These are phyloP conservation scores for Deroplatys truncata DNA, from an alignment of 2,888 invertebrate genomes.

Conservation along the genomic window DNA sequence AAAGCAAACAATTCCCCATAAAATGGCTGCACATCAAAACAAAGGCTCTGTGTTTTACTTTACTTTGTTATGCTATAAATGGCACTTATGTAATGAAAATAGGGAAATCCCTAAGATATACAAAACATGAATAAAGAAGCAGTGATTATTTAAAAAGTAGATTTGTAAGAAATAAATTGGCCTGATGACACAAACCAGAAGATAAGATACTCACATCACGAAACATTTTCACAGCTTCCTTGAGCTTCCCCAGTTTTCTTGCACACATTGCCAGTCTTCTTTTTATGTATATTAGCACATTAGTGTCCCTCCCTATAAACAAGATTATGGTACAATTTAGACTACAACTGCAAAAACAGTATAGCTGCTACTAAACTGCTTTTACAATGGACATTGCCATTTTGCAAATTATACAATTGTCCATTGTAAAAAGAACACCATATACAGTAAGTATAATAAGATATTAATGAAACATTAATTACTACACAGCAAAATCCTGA, in stretches of 20 bases:
- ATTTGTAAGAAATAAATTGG: background rate
- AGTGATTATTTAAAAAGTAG: background rate
- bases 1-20: too few relatives aligned
- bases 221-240: conserved; percentile 95
- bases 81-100: background rate
- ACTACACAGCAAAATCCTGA: too few relatives aligned
- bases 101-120: background rate
- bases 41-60: too few relatives aligned
- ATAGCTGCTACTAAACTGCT: background rate
- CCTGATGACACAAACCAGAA: background rate
- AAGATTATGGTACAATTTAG: background rate
- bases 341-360: background rate
- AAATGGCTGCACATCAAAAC: too few relatives aligned
- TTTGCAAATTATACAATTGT: background rate
- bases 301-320: conserved; percentile 73
- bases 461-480: too few relatives aligned
- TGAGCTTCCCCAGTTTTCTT: conserved; percentile 85
- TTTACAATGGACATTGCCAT: background rate
- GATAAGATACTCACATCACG: conserved; percentile 61
- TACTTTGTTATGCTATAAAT: too few relatives aligned
- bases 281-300: conserved; percentile 91
- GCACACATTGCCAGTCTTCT: conserved; percentile 96
- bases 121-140: background rate
- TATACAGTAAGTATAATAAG: background rate
- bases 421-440: too few relatives aligned